Conservation (phyloP, 2,888 invertebrate species). For the Muscina levida region DNA sequence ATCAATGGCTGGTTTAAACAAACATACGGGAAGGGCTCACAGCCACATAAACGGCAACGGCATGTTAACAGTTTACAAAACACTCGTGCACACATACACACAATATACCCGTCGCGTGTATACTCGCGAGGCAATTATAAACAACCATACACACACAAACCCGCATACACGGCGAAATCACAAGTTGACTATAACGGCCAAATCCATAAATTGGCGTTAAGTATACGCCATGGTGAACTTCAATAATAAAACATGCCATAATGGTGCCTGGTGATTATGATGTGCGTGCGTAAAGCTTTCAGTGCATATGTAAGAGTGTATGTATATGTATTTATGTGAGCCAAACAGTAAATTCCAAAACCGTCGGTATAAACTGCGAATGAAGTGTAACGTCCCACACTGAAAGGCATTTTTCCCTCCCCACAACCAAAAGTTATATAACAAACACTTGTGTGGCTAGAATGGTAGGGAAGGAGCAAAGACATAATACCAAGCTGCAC, state of each 20-base stretch:
- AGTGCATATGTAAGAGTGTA: slow-evolving; percentile 10
- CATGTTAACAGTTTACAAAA: neutral
- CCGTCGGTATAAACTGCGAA: slow-evolving; percentile 20
- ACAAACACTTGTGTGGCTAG: slow-evolving; percentile 26
- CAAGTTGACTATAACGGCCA: slow-evolving; percentile 47
- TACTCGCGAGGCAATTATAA: slow-evolving; percentile 36
- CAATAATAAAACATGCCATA: slow-evolving; percentile 54
- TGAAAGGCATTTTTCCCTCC: no score
- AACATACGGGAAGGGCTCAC: slow-evolving; percentile 32
- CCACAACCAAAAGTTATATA: slow-evolving; percentile 27
- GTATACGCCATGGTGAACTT: slow-evolving; percentile 60
- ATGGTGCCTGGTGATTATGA: slow-evolving; percentile 67
- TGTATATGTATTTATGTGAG: slow-evolving; percentile 14
- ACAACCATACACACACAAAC: slow-evolving; percentile 63
- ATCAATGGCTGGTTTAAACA: slow-evolving; percentile 73
- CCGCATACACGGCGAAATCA: slow-evolving; percentile 39
- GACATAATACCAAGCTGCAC: neutral
- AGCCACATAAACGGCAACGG: neutral
- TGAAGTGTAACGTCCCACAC: neutral
- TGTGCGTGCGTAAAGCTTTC: neutral
- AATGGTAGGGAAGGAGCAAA: neutral
- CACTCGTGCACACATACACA: neutral
- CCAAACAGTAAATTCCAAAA: neutral
- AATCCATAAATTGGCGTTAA: slow-evolving; percentile 63
- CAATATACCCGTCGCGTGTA: slow-evolving; percentile 3